Evolutionary conservation across 53 echinoderm and acorn worm species (phyloP).

Genomic region (Paracentrotus lividus): DNA sequence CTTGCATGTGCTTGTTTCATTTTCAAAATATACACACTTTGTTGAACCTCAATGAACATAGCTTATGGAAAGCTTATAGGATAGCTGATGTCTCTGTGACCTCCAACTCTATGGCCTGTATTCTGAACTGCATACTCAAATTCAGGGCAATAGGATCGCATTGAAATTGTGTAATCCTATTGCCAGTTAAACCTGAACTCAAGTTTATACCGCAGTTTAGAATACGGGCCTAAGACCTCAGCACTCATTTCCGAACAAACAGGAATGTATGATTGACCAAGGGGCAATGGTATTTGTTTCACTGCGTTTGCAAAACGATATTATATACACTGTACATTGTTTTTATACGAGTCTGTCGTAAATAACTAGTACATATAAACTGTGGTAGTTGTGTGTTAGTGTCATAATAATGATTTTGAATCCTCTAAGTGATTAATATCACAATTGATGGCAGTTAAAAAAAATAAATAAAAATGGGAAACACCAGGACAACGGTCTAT

Average conservation of each 20-base stretch:
- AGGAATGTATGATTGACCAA: slow-evolving; percentile 43
- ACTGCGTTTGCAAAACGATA: slow-evolving; percentile 56
- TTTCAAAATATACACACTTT: background rate
- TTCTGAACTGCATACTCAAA: too few species aligned
- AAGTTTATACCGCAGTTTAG: too few species aligned
- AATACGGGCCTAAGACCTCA: too few species aligned
- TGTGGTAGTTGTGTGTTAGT: slow-evolving; percentile 65
- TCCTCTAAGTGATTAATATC: background rate
- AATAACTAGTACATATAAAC: slow-evolving; percentile 50
- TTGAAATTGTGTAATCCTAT: too few species aligned
- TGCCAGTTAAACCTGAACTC: too few species aligned
- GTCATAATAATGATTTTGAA: slow-evolving; percentile 39
- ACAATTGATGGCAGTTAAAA: background rate
- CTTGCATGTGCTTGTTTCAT: background rate
- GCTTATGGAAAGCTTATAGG: background rate
- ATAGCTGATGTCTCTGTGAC: background rate
- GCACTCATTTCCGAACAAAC: slow-evolving; percentile 16
- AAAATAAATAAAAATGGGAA: too few species aligned
- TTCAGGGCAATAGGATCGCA: too few species aligned
- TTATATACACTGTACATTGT: slow-evolving; percentile 62
- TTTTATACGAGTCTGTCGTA: slow-evolving; percentile 66
- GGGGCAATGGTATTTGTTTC: slow-evolving; percentile 33
- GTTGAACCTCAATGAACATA: slow-evolving; percentile 1
- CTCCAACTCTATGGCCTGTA: background rate
- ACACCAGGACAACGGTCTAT: slow-evolving; percentile 18